Evolutionary conservation across 2,888 invertebrate genomes (phyloP), one percentile per base, ranked within the genome.

Genomic region (Podabrus alpinus): DNA sequence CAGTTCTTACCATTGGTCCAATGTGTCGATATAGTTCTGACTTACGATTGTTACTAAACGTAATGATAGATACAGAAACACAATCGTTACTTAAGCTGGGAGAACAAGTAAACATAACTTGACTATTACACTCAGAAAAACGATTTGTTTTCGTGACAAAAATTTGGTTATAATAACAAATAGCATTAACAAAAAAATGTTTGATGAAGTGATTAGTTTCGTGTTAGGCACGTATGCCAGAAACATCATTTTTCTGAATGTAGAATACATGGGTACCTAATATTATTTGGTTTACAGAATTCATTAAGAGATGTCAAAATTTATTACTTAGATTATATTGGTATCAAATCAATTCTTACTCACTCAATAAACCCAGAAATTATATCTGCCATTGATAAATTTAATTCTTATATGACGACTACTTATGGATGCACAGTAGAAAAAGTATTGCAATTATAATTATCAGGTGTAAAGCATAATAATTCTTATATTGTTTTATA

Each of bases 1-100:
- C 91, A 71, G 94, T 93, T 84, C 93, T 97, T 71, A 90, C 93
- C 17, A 90, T 96, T 60, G 97, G 97, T 1, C 97, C 97, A 0
- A 92, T 98, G 90, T 92, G 94, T 60, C 91, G 97, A 75, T 97
- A 96, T 85, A 95, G 96, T 9, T 92, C 92, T 80, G 98, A 98
- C 87, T 87, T 98, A 75, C 89, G 92, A 0, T 89, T 96, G 1
- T 88, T 97, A 78, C 88, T 97, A 59, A 93, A 92, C 84, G 91
- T 93, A 16, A 89, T 96, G 82, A 88, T 89, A 19, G 91, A 92
- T 81, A 88, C 90, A 11, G 62, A 69, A 13, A 45, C 11, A 17
- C 29, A 5, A 9, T 15, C n/a, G 0, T 13, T 24, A 3, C 15
- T 75, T 13, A 59, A 45, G 17, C 21, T 75, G 15, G 59, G 60